A percentile compares a stretch with the other conserved stretches of the same genome.
phyloP scores from a whole-genome alignment of 2,113 vertebrate species.

The Corythornis madagascariensis region DNA sequence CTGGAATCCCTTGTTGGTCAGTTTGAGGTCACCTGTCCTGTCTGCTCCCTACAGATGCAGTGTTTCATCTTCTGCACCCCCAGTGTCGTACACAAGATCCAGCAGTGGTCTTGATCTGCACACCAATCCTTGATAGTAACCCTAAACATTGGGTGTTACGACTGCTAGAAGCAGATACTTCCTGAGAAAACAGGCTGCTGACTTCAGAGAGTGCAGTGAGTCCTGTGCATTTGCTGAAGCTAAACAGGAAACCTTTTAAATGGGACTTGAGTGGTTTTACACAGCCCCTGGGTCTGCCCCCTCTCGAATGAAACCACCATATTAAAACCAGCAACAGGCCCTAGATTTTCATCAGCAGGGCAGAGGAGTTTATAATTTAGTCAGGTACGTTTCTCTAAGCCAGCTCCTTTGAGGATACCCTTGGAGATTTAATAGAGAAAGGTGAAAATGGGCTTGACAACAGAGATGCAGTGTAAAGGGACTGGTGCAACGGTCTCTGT shows the following conservation, averaged over 20 bases:
- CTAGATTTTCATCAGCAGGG: not conserved
- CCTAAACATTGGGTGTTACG: too few relatives aligned
- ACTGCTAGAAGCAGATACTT: too few relatives aligned
- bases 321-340: not conserved
- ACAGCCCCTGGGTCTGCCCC: not conserved
- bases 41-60: too few relatives aligned
- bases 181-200: too few relatives aligned
- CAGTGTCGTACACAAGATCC: too few relatives aligned
- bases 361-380: not conserved
- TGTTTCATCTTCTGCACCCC: too few relatives aligned
- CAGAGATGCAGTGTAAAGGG: not conserved
- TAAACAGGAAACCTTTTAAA: constrained; percentile 32
- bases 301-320: not conserved
- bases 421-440: not conserved
- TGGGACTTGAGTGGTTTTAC: not conserved
- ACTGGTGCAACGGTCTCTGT: rapidly evolving
- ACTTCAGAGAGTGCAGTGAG: too few relatives aligned
- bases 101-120: too few relatives aligned
- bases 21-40: too few relatives aligned
- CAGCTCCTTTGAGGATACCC: not conserved
- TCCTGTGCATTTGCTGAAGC: not conserved
- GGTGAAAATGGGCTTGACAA: not conserved
- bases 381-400: not conserved
- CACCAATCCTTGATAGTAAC: too few relatives aligned
- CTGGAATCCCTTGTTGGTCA: too few relatives aligned